A percentile compares a stretch with the other conserved stretches of the same genome.
Conservation (phyloP, 2,113 vertebrate genomes). For the Scartelaos histophorus region DNA sequence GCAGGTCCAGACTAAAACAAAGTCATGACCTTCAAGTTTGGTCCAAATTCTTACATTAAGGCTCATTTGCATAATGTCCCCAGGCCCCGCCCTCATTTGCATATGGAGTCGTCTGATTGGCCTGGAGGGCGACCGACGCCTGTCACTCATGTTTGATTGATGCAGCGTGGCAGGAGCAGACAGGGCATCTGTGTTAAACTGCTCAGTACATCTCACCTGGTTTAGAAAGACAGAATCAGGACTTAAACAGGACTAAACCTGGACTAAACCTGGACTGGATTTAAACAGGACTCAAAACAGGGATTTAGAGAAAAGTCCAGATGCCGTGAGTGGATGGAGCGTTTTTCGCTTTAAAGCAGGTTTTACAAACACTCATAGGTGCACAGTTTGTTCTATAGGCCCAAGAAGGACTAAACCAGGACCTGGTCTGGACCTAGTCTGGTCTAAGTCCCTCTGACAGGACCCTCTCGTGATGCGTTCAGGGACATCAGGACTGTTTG, state of each 20-base stretch:
- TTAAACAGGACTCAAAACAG: too few species aligned
- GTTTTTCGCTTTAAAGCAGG: too few species aligned
- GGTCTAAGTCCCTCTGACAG: neutral
- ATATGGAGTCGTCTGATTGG: slow-evolving; percentile 1
- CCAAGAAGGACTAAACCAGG: neutral
- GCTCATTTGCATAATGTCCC: neutral
- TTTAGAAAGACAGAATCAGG: neutral
- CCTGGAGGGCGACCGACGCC: neutral
- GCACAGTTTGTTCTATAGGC: too few species aligned
- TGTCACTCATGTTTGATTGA: neutral
- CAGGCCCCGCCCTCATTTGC: neutral
- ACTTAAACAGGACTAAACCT: too few species aligned
- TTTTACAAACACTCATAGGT: too few species aligned
- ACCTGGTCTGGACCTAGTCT: neutral
- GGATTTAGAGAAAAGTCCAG: too few species aligned
- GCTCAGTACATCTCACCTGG: neutral
- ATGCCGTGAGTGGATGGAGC: too few species aligned
- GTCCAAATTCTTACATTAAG: neutral
- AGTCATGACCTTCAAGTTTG: neutral
- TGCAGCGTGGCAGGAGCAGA: neutral
- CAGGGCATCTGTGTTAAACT: neutral
- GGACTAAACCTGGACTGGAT: too few species aligned
- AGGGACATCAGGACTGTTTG: slow-evolving; percentile 3
- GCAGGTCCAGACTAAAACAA: neutral
- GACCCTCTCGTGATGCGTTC: slow-evolving; percentile 2